Conservation (phyloP, 2,113 vertebrate genomes). For the Apaloderma vittatum region DNA sequence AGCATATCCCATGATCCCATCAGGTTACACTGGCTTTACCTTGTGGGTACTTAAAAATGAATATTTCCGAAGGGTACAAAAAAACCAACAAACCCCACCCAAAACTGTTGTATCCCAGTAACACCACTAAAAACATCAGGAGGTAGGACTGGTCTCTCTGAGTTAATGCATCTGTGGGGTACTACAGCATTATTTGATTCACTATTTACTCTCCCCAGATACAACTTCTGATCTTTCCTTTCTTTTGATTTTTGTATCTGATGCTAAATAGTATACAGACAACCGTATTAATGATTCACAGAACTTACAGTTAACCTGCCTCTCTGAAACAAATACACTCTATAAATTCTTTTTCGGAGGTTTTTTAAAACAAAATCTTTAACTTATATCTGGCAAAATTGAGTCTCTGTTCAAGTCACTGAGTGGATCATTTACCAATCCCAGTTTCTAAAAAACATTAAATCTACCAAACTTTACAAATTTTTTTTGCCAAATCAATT, state of each 20-base stretch:
- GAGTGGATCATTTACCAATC: background rate
- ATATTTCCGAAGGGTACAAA: background rate
- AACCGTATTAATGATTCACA: background rate
- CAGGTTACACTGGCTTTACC: background rate
- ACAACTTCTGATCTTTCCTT: background rate
- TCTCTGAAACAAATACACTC: background rate
- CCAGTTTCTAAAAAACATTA: background rate
- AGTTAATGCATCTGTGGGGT: background rate
- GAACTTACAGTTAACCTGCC: background rate
- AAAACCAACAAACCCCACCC: background rate
- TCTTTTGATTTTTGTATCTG: background rate
- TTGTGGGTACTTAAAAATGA: background rate
- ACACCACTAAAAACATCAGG: background rate
- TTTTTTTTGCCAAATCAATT: background rate
- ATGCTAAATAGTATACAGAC: background rate
- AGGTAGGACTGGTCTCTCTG: background rate
- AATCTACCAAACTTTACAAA: background rate
- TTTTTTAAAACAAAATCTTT: background rate
- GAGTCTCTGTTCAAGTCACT: background rate
- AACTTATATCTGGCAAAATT: background rate
- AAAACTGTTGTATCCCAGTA: background rate
- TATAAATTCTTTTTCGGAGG: background rate
- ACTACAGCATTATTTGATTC: background rate
- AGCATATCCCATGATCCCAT: background rate
- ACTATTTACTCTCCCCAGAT: background rate